Evolutionary conservation across 2,797 vertebrate species (phyloP), one percentile per base, ranked within the genome.

Genomic region (Chiloscyllium punctatum): DNA sequence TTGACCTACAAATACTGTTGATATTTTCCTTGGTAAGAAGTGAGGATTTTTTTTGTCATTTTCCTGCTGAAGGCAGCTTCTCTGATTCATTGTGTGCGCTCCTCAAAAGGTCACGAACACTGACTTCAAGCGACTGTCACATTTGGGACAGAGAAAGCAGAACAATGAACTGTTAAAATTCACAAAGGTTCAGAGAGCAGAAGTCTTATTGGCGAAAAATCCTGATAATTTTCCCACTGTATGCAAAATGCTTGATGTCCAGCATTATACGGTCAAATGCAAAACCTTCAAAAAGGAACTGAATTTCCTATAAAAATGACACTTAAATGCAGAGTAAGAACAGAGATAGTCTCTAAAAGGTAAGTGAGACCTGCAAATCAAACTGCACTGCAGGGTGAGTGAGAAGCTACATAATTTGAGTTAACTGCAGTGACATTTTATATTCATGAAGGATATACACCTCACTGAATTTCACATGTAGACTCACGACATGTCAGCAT

Each of bases 401-500:
- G 25, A 53, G 94, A 53, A 30, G 48, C 94, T 53, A 18, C 23
- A 94, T 72, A 15, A 66, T 92, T 42, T 69, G 62, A 68, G 62
- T 69, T 68, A 92, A n/a, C 62, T 69, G 57, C 88, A 92, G 21
- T 69, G 66, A 92, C n/a, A 92, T 92, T 69, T 92, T n/a, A 37
- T 92, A 69, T 92, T 92, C 25, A 68, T 68, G 62, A 92, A 92
- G n/a, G 69, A 92, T 69, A 69, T 69, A n/a, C n/a, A 92, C 62
- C 37, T 92, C n/a, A 27, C 90, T 69, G 66, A 69, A 92, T 92
- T 42, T 92, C 90, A 92, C n/a, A 92, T 25, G 90, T 92, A 66
- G 88, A 66, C 42, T 37, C 33, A n/a, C 37, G 92, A 92, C n/a
- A 37, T 0, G 33, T 66, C 88, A 92, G 62, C 62, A 42, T 69